Base-by-base conservation (phyloP, 30 jellyfish, hydroid and myxozoan species). In the Chironex yamaguchii region DNA sequence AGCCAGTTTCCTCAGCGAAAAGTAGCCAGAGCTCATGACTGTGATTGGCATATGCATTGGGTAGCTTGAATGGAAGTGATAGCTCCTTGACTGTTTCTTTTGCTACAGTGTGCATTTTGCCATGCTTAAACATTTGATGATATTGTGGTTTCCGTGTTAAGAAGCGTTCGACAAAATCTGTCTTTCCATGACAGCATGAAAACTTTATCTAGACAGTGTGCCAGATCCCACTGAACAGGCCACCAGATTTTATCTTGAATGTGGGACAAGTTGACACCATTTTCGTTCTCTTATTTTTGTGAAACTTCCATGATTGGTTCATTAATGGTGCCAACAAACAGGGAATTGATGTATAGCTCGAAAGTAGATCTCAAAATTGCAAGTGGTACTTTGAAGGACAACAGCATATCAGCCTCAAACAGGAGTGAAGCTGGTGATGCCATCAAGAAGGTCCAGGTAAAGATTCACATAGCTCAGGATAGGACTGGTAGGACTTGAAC, bases 401-500 rank as follows among this genome's bases (percentile, higher is more conserved):
- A 32, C 70, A 79, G 86, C 49, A 58, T 23, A 54, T 79, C 84
- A 2, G 91, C n/a, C 35, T 79, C 86, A 64, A 79, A 28, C n/a
- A 79, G n/a, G 32, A 58, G 69, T 32, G 91, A 79, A 65, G 25
- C 36, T 42, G 87, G 91, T 33, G 2, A 35, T 65, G 53, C 14
- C 84, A 24, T 79, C 87, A 34, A 79, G 87, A 22, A 79, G 82
- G 36, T 79, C 91, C 0, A 79, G 62, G 86, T 79, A 79, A 9
- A 65, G 20, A 3, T 50, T 29, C 63, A 76, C 81, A 29, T 21
- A 76, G 88, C 88, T 4, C 62, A 76, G 27, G 28, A 51, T n/a
- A n/a, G n/a, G n/a, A 76, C 77, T 76, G 63, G 34, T 76, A 76
- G 27, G 88, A 65, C 52, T 64, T 63, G 72, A 62, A 79, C 82